Evolutionary conservation across 2,888 invertebrate genomes (phyloP).

Genomic region (Mycalesis mineus): DNA sequence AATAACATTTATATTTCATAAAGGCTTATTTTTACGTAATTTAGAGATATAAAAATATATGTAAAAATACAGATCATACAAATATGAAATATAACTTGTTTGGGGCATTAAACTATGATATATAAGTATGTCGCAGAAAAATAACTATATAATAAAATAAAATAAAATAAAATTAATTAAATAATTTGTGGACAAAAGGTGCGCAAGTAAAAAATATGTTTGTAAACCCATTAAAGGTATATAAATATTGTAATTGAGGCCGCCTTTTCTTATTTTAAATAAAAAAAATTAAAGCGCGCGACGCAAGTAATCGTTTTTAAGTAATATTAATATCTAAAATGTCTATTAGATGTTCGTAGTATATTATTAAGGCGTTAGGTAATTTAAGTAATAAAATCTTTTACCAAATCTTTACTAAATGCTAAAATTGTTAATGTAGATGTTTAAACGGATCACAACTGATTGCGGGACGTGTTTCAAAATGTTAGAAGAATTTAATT

Average conservation of each 20-base stretch:
- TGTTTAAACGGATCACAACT: slow-evolving; percentile 2
- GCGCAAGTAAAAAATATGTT: too few species aligned
- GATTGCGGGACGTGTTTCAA: slow-evolving; percentile 2
- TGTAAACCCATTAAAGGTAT: slow-evolving; percentile 5
- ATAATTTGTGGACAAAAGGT: too few species aligned
- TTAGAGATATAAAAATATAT: too few species aligned
- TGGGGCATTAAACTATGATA: too few species aligned
- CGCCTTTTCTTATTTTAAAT: slow-evolving; percentile 65
- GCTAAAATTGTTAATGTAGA: slow-evolving; percentile 24
- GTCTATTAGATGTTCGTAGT: slow-evolving; percentile 52
- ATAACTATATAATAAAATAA: too few species aligned
- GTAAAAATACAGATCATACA: too few species aligned
- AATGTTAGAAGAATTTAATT: neutral
- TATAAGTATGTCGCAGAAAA: too few species aligned
- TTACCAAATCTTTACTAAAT: slow-evolving; percentile 62
- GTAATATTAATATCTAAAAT: neutral
- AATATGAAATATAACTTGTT: too few species aligned
- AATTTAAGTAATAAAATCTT: slow-evolving; percentile 37
- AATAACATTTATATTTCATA: too few species aligned
- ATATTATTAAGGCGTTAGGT: slow-evolving; percentile 39
- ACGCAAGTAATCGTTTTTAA: neutral
- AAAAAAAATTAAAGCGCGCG: slow-evolving; percentile 46
- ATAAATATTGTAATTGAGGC: slow-evolving; percentile 67
- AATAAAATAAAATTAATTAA: too few species aligned
- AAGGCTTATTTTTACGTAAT: too few species aligned